Conservation (phyloP, 2,888 invertebrate species). For the Stramonita haemastoma region DNA sequence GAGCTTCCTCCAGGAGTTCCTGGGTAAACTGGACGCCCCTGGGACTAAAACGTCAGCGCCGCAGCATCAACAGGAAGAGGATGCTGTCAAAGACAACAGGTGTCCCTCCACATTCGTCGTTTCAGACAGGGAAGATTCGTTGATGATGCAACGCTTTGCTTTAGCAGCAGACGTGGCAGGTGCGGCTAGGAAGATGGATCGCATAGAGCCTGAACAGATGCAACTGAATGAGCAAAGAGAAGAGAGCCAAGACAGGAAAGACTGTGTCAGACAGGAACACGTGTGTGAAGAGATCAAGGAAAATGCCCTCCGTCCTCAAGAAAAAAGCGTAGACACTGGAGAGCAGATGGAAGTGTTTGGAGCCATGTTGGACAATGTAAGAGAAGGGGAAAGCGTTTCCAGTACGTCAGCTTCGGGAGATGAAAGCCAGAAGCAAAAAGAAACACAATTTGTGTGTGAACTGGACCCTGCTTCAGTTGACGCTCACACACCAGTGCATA, state of each 20-base stretch:
- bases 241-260: not conserved
- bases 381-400: not conserved
- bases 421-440: no score
- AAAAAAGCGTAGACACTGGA: not conserved
- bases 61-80: not conserved
- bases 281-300: not conserved
- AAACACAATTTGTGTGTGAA: not conserved
- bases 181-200: not conserved
- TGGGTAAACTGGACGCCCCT: slow-evolving; percentile 11
- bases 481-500: no score
- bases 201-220: not conserved
- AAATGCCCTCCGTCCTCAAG: not conserved
- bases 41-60: not conserved
- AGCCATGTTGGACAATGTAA: not conserved
- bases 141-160: not conserved
- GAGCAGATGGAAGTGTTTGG: not conserved
- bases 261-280: not conserved
- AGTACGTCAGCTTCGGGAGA: not conserved
- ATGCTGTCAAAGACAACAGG: not conserved
- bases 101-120: slow-evolving; percentile 20
- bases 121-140: not conserved
- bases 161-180: not conserved
- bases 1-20: not conserved
- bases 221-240: not conserved
- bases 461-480: not conserved